These are phyloP conservation scores for Hippocampus guttulatus DNA, from an alignment of 2,113 vertebrate species.

Conservation along the genomic window DNA sequence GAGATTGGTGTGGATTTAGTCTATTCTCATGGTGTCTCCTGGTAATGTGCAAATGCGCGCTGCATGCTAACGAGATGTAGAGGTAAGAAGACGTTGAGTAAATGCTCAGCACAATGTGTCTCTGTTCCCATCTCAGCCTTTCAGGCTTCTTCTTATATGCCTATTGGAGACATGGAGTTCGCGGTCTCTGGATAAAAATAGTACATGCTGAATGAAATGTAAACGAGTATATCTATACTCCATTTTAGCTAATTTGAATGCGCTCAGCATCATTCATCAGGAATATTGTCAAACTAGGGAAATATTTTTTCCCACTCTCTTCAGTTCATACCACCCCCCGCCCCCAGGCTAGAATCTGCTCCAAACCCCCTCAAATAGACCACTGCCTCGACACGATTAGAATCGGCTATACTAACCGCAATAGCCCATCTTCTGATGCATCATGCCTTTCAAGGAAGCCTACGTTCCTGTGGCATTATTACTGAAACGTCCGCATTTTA, in stretches of 20 bases:
- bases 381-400: slow-evolving; percentile 61
- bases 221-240: slow-evolving; percentile 32
- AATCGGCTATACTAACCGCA: slow-evolving; percentile 53
- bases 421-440: slow-evolving; percentile 45
- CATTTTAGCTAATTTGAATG: slow-evolving; percentile 37
- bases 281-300: slow-evolving; percentile 32
- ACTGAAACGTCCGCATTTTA: slow-evolving; percentile 46
- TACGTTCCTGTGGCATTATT: slow-evolving; percentile 50
- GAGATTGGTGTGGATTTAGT: slow-evolving; percentile 46
- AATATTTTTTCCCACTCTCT: not conserved
- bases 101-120: slow-evolving; percentile 1
- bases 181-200: slow-evolving; percentile 22
- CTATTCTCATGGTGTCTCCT: slow-evolving; percentile 25
- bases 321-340: not conserved
- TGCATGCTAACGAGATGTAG: slow-evolving; percentile 7
- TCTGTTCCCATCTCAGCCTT: slow-evolving; percentile 10
- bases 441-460: slow-evolving; percentile 55
- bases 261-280: slow-evolving; percentile 20
- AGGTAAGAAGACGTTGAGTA: not conserved
- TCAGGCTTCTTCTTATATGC: slow-evolving; percentile 6
- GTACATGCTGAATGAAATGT: slow-evolving; percentile 33
- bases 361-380: slow-evolving; percentile 51
- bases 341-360: slow-evolving; percentile 53
- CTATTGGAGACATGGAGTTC: slow-evolving; percentile 4
- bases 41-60: slow-evolving; percentile 24